A percentile compares a stretch with the other conserved stretches of the same genome.
Evolutionary conservation across 2,888 invertebrate species (phyloP).

Genomic region (Eupithecia subfuscata): DNA sequence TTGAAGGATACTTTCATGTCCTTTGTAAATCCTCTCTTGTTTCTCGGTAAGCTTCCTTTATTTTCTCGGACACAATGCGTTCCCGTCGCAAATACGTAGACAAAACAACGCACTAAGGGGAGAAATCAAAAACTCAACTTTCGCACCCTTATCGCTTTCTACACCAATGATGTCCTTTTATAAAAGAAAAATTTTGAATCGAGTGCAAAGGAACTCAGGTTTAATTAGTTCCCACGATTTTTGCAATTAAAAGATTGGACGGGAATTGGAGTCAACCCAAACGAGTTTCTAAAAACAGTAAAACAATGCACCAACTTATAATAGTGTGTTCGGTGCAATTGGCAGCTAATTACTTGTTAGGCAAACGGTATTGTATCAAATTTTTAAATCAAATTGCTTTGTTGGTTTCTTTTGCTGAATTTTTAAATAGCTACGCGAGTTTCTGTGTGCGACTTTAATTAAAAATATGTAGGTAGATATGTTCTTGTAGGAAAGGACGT

Average conservation of each 20-base stretch:
- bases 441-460: background rate
- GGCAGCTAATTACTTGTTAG: constrained; percentile 80
- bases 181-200: background rate
- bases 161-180: background rate
- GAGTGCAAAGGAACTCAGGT: background rate
- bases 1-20: constrained; percentile 23
- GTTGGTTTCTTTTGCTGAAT: constrained; percentile 49
- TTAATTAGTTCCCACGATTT: background rate
- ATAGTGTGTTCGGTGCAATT: constrained; percentile 80
- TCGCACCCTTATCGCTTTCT: background rate
- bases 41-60: constrained; percentile 16
- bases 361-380: constrained; percentile 69
- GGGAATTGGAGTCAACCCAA: constrained; percentile 6
- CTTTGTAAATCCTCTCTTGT: constrained; percentile 32
- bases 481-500: background rate
- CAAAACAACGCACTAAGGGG: background rate
- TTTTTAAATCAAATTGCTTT: constrained; percentile 71
- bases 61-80: constrained; percentile 25
- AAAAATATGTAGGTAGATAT: background rate
- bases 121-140: background rate
- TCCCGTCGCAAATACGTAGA: constrained; percentile 10
- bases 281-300: constrained; percentile 70
- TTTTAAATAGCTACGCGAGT: background rate
- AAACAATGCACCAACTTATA: constrained; percentile 80
- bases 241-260: constrained; percentile 6